A percentile compares a stretch with the other conserved stretches of the same genome.
phyloP scores from a whole-genome alignment of 2,113 vertebrate genomes.

The Catharus bicknelli region DNA sequence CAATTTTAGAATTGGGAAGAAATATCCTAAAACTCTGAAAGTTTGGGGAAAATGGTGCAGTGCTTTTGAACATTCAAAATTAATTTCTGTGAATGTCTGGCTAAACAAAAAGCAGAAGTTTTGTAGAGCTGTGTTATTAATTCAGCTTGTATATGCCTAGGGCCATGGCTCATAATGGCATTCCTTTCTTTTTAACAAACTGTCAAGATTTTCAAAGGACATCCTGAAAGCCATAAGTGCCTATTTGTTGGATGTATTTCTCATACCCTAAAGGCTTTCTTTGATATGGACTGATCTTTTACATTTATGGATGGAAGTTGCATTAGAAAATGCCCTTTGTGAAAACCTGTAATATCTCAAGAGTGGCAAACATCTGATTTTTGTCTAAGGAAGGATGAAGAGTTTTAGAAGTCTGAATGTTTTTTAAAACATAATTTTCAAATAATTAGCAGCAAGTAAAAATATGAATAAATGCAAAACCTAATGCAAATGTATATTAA shows the following conservation, averaged over 20 bases:
- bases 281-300: constrained; percentile 68
- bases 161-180: constrained; percentile 69
- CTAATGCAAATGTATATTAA: background rate
- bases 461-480: constrained; percentile 41
- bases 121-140: constrained; percentile 63
- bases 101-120: constrained; percentile 59
- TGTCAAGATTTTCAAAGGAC: constrained; percentile 71
- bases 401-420: background rate
- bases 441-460: constrained; percentile 16
- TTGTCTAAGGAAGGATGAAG: constrained; percentile 8
- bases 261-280: constrained; percentile 61
- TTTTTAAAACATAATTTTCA: constrained; percentile 13
- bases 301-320: constrained; percentile 38
- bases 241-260: constrained; percentile 61
- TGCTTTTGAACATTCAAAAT: constrained; percentile 30
- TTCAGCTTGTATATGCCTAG: constrained; percentile 59
- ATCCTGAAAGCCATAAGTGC: constrained; percentile 62
- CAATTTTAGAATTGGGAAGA: constrained; percentile 4
- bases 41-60: background rate
- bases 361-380: constrained; percentile 53
- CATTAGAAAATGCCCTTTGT: constrained; percentile 28
- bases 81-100: constrained; percentile 40
- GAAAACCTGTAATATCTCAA: constrained; percentile 39
- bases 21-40: constrained; percentile 19
- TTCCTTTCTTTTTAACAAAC: constrained; percentile 67